These are phyloP conservation scores for Ladona fulva DNA, from an alignment of 1,140 invertebrate genomes.

Conservation along the genomic window DNA sequence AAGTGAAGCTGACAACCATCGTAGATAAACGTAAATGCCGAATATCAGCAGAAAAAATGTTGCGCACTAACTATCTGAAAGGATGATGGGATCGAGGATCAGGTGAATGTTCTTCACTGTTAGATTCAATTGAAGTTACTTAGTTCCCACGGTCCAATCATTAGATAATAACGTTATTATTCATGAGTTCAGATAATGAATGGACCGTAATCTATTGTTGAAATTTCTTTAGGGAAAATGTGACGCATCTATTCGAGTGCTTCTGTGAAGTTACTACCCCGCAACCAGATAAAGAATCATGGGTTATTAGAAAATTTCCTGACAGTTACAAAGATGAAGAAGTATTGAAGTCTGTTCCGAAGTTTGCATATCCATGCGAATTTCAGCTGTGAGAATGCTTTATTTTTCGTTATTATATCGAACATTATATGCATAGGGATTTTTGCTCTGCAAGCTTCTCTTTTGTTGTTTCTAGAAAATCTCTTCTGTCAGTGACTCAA, in stretches of 20 bases:
- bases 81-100: neutral
- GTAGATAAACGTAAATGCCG: neutral
- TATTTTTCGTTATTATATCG: conserved; percentile 12
- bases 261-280: conserved; percentile 71
- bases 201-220: neutral
- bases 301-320: conserved; percentile 69
- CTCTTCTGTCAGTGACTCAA: neutral
- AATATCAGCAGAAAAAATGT: neutral
- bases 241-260: conserved; percentile 69
- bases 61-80: neutral
- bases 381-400: conserved; percentile 62
- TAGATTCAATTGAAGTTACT: too few species aligned
- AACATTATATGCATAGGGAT: too few species aligned
- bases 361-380: conserved; percentile 78
- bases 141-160: too few species aligned
- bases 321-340: conserved; percentile 63
- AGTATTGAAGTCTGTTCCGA: conserved; percentile 66
- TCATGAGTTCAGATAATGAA: neutral
- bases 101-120: neutral
- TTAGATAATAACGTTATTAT: neutral
- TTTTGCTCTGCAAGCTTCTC: too few species aligned
- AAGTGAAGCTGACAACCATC: neutral
- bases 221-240: conserved; percentile 58
- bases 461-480: too few species aligned
- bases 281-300: conserved; percentile 47